phyloP scores from a whole-genome alignment of 2,113 vertebrate species.

The Gracilinanus agilis region DNA sequence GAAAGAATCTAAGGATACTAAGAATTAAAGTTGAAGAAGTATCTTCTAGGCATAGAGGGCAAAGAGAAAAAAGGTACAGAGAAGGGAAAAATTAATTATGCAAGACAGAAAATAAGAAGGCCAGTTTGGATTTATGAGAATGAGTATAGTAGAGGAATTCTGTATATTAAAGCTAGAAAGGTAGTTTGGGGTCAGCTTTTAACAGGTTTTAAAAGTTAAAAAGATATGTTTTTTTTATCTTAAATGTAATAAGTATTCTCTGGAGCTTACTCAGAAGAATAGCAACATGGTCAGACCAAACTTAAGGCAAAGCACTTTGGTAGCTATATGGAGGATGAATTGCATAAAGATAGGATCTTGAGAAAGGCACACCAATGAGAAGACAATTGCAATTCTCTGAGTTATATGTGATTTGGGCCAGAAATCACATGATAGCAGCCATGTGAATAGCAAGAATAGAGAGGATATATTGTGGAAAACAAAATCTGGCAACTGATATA shows the following conservation, averaged over 20 bases:
- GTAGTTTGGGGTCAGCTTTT: background rate
- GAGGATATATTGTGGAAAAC: background rate
- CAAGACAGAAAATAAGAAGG: background rate
- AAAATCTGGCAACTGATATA: background rate
- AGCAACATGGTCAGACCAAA: background rate
- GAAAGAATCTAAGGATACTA: background rate
- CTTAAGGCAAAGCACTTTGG: background rate
- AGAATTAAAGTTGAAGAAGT: background rate
- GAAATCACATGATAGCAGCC: background rate
- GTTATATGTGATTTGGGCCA: background rate
- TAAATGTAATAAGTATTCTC: background rate
- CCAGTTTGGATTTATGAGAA: background rate
- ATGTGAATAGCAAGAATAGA: background rate
- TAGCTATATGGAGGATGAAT: background rate
- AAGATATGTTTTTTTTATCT: background rate
- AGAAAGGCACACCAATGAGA: background rate
- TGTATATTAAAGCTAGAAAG: background rate
- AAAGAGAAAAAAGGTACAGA: background rate
- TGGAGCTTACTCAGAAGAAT: slow-evolving; percentile 15
- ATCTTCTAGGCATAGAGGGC: background rate
- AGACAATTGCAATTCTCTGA: background rate
- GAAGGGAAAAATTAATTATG: background rate
- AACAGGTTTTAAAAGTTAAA: background rate
- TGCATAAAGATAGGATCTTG: slow-evolving; percentile 1
- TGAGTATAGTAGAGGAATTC: background rate